phyloP scores from a whole-genome alignment of 2,888 invertebrate species.

The Netelia inedita region DNA sequence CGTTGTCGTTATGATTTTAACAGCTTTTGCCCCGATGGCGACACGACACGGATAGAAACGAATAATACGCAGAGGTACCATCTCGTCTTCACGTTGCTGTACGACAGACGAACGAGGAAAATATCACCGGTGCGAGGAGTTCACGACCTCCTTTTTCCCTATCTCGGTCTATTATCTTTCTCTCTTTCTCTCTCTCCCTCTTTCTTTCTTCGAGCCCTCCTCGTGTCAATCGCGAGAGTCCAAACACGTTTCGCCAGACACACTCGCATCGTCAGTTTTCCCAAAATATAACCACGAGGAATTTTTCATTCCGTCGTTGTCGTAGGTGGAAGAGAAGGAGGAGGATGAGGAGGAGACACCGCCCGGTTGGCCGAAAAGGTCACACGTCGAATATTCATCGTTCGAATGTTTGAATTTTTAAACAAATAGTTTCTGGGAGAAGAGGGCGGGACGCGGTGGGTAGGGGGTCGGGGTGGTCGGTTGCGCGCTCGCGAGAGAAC shows the following conservation, averaged over 20 bases:
- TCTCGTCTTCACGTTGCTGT: slow-evolving; percentile 8
- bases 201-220: not conserved
- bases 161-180: slow-evolving; percentile 39
- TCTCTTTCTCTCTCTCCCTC: slow-evolving; percentile 34
- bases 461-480: slow-evolving; percentile 31
- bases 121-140: slow-evolving; percentile 37
- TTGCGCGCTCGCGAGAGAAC: too few relatives aligned
- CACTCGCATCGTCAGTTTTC: slow-evolving; percentile 46
- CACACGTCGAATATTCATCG: not conserved
- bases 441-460: slow-evolving; percentile 39
- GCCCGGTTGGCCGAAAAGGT: not conserved
- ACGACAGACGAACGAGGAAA: slow-evolving; percentile 36
- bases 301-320: slow-evolving; percentile 33
- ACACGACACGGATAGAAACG: slow-evolving; percentile 43
- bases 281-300: slow-evolving; percentile 33
- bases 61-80: slow-evolving; percentile 37
- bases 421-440: slow-evolving; percentile 4
- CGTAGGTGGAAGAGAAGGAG: slow-evolving; percentile 29
- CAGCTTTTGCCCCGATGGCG: slow-evolving; percentile 33
- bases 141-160: slow-evolving; percentile 30
- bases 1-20: slow-evolving; percentile 62
- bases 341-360: slow-evolving; percentile 5
- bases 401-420: not conserved
- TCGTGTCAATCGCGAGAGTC: slow-evolving; percentile 14
- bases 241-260: slow-evolving; percentile 35